A percentile compares a stretch with the other conserved stretches of the same genome.
Evolutionary conservation across 2,888 invertebrate species (phyloP).

Genomic region (Drosophila rellima): DNA sequence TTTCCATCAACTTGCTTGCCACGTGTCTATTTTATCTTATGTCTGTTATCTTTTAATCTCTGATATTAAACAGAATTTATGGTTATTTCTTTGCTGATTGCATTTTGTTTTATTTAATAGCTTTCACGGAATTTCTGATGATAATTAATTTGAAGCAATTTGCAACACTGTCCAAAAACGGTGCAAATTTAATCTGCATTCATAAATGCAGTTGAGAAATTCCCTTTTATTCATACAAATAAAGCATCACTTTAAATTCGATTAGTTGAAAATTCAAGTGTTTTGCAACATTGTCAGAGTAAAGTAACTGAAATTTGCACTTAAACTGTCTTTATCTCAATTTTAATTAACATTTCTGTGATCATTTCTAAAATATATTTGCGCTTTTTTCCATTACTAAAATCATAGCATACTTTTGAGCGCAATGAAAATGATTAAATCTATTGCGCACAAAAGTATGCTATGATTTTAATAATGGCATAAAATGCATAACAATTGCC

Average conservation of each 20-base stretch:
- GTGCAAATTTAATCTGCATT: not conserved
- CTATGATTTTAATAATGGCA: not conserved
- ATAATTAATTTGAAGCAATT: not conserved
- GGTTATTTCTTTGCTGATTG: conserved; percentile 4
- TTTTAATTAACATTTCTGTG: not conserved
- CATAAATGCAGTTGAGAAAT: not conserved
- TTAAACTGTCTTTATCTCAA: not conserved
- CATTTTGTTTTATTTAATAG: conserved; percentile 5
- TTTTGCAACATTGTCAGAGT: not conserved
- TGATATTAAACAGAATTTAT: conserved; percentile 1
- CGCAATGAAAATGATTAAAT: no score
- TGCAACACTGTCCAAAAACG: not conserved
- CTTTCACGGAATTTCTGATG: not conserved
- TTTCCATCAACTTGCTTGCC: conserved; percentile 14
- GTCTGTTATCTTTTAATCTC: conserved; percentile 27
- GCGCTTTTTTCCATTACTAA: no score
- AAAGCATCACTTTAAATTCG: no score
- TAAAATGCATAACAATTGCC: no score
- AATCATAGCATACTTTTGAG: no score
- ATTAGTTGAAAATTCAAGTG: no score
- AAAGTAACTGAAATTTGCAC: not conserved
- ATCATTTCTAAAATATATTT: not conserved
- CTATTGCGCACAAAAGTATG: not conserved
- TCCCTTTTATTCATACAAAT: not conserved
- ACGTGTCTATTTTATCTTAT: conserved; percentile 10